phyloP scores from a whole-genome alignment of 2,113 vertebrate genomes.

The Copsychus sechellarum region DNA sequence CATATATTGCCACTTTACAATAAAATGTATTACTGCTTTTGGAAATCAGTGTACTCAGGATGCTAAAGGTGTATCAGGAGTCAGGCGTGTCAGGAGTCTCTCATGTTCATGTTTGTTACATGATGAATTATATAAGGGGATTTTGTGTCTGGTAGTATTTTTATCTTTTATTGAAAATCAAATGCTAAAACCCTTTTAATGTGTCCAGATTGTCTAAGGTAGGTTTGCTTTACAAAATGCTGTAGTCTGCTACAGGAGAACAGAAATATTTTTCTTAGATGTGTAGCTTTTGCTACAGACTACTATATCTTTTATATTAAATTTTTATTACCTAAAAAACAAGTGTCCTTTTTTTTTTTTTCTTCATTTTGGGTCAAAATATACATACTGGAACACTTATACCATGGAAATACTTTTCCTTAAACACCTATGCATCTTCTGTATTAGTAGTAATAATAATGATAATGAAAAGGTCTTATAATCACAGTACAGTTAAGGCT shows the following conservation, averaged over 20 bases:
- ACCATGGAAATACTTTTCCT: neutral
- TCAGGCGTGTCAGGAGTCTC: neutral
- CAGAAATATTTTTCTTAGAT: neutral
- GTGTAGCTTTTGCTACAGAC: neutral
- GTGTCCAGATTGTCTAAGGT: neutral
- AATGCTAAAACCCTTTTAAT: neutral
- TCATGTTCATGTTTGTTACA: rapidly evolving
- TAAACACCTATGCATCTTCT: neutral
- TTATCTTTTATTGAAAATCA: neutral
- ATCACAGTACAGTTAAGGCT: neutral
- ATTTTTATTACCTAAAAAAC: neutral
- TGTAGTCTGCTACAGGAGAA: neutral
- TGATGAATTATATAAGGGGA: neutral
- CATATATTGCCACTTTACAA: neutral
- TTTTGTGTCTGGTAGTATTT: neutral
- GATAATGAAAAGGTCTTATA: neutral
- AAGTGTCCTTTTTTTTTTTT: neutral
- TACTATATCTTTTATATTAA: neutral
- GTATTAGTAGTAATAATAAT: neutral
- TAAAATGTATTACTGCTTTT: neutral
- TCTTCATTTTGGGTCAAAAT: neutral
- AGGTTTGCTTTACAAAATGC: neutral
- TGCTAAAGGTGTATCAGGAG: neutral
- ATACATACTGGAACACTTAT: neutral
- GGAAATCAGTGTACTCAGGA: neutral